Evolutionary conservation across 2,888 invertebrate genomes (phyloP).

Genomic region (Belgica antarctica): DNA sequence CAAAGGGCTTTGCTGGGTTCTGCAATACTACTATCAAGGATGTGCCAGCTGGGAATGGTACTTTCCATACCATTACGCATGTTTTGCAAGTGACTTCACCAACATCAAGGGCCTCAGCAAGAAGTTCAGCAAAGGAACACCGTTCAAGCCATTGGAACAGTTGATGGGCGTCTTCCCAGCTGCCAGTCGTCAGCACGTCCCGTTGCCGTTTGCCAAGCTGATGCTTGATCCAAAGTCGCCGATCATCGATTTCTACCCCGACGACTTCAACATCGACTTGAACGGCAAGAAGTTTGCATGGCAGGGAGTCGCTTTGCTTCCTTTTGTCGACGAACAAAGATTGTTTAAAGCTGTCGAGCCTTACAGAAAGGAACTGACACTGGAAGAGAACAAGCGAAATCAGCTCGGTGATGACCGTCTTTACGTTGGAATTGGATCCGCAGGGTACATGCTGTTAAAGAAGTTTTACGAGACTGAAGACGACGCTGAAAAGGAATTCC

Average conservation of each 20-base stretch:
- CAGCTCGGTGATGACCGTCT: slow-evolving; percentile 84
- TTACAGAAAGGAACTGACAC: slow-evolving; percentile 75
- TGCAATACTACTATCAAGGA: slow-evolving; percentile 98
- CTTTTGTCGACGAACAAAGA: slow-evolving; percentile 93
- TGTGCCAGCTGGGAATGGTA: slow-evolving; percentile 99
- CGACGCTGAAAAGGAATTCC: slow-evolving; percentile 60
- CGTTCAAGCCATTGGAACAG: slow-evolving; percentile 96
- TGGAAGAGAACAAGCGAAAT: slow-evolving; percentile 85
- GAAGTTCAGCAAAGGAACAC: slow-evolving; percentile 85
- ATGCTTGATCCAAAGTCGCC: slow-evolving; percentile 90
- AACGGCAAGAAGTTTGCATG: slow-evolving; percentile 99
- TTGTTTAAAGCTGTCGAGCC: slow-evolving; percentile 79
- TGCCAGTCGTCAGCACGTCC: slow-evolving; percentile 91
- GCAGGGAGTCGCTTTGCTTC: slow-evolving; percentile 97
- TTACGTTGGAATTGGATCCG: slow-evolving; percentile 74
- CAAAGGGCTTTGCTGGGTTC: slow-evolving; percentile 95
- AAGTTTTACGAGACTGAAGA: slow-evolving; percentile 64
- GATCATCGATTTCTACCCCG: slow-evolving; percentile 98
- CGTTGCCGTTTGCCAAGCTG: slow-evolving; percentile 85
- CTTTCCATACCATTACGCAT: slow-evolving; percentile 99
- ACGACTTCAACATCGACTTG: slow-evolving; percentile 94
- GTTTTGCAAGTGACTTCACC: slow-evolving; percentile 97
- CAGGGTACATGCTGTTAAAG: slow-evolving; percentile 67
- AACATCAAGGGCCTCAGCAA: slow-evolving; percentile 83
- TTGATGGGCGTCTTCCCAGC: slow-evolving; percentile 99